Evolutionary conservation across 2,888 invertebrate genomes (phyloP).

Genomic region (Hypercompe scribonia): DNA sequence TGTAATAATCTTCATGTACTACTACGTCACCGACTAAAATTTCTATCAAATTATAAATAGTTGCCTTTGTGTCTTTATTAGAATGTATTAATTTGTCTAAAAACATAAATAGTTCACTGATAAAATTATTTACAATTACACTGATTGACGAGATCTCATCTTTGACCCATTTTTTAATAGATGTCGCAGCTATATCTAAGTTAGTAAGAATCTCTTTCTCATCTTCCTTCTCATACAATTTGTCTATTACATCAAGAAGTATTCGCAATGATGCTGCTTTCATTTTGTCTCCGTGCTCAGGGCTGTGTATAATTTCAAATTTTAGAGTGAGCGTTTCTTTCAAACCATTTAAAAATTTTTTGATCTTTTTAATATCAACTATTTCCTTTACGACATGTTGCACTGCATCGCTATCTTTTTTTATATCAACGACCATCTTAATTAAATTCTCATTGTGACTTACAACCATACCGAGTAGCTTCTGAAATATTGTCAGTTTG

Average conservation of each 20-base stretch:
- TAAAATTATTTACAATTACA: slow-evolving; percentile 3
- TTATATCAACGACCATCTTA: background rate
- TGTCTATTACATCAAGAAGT: slow-evolving; percentile 10
- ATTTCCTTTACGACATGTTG: background rate
- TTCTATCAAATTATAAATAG: slow-evolving; percentile 9
- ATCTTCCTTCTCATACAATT: slow-evolving; percentile 8
- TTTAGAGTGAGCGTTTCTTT: slow-evolving; percentile 2
- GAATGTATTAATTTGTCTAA: slow-evolving; percentile 1
- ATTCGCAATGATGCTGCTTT: slow-evolving; percentile 4
- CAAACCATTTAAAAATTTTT: background rate
- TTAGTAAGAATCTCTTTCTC: background rate
- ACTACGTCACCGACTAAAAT: background rate
- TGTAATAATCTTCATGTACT: slow-evolving; percentile 7
- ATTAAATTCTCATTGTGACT: background rate
- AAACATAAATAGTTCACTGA: background rate
- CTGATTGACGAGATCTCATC: slow-evolving; percentile 4
- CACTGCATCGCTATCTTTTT: background rate
- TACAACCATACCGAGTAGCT: slow-evolving; percentile 2
- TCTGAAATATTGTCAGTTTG: slow-evolving; percentile 1
- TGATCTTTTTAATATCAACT: background rate
- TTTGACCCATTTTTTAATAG: slow-evolving; percentile 3
- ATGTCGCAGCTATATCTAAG: background rate
- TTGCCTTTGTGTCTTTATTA: background rate
- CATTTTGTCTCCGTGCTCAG: background rate
- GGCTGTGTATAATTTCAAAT: slow-evolving; percentile 8